Base-by-base conservation (phyloP, 2,113 vertebrate species). In the Progne subis region DNA sequence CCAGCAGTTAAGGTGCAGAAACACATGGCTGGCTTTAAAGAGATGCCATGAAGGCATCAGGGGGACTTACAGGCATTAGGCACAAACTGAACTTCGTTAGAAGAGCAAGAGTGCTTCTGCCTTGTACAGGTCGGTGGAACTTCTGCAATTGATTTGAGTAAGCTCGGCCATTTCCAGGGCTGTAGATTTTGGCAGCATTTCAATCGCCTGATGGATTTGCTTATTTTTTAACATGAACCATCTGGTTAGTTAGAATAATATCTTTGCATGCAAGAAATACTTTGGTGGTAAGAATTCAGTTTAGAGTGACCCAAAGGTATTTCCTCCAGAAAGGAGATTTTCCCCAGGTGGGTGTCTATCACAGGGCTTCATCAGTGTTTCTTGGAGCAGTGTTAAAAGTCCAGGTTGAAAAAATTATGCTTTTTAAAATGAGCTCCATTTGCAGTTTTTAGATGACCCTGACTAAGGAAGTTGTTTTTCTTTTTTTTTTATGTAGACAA, bases 231-330 rank as follows among this genome's bases (percentile, higher is more conserved):
- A 94, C 71, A 0, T 14, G 68, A 94, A 93, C 67, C 94, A 86
- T 95, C 82, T 90, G 84, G 43, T 92, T 77, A 37, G 74, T 79
- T 52, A 50, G 68, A 90, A 90, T 67, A 93, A 72, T 53, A 28
- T 65, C 92, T 70, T 67, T 64, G 82, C 87, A 44, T 95, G 78
- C 82, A 88, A 86, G 72, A 70, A 90, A 83, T 94, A 59, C 50
- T 88, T 94, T 28, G 60, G 78, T 70, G 64, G 50, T 81, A 88
- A 83, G 85, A 86, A 88, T 93, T 87, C 52, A 16, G 29, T 88
- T 95, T 59, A 44, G 75, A 88, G 79, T 86, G 87, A 86, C 71
- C 90, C 79, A 50, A 56, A 94, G 59, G 82, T 80, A 95, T 94
- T 92, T 94, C 78, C 86, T 95, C 17, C 86, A 75, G 43, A 37